Percentiles rank a stretch among this genome's conserved stretches.
Conservation (phyloP, 2,888 invertebrate species). For the Parelbella ahira region DNA sequence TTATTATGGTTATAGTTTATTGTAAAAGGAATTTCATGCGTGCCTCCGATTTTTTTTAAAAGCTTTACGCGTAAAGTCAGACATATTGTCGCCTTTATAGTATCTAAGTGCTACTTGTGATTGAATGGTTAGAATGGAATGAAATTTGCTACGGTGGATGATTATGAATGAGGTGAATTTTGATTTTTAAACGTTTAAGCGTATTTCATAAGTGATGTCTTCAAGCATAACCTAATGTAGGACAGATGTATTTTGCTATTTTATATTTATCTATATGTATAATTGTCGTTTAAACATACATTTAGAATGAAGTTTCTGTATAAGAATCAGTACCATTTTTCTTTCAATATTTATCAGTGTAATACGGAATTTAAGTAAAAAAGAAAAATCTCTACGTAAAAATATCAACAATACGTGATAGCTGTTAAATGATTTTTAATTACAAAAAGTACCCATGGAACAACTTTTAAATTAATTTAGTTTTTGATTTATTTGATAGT, state of each 20-base stretch:
- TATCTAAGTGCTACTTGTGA: constrained; percentile 54
- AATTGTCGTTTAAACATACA: too few relatives aligned
- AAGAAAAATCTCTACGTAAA: too few relatives aligned
- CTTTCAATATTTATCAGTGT: too few relatives aligned
- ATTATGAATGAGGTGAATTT: constrained; percentile 41
- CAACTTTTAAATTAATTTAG: too few relatives aligned
- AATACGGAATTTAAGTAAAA: too few relatives aligned
- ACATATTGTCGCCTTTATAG: constrained; percentile 50
- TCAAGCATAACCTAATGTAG: constrained; percentile 14
- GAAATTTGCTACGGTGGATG: constrained; percentile 63
- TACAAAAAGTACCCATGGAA: too few relatives aligned
- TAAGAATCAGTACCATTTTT: too few relatives aligned
- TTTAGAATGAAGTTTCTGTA: constrained; percentile 9
- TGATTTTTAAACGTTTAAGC: constrained; percentile 34
- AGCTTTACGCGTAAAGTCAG: constrained; percentile 42
- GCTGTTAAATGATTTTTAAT: too few relatives aligned
- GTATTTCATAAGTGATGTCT: constrained; percentile 24
- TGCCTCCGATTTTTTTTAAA: constrained; percentile 51
- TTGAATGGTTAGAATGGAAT: constrained; percentile 43
- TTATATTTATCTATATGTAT: too few relatives aligned
- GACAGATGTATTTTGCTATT: constrained; percentile 19
- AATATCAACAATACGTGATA: too few relatives aligned
- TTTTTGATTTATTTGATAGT: too few relatives aligned
- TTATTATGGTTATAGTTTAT: constrained; percentile 60
- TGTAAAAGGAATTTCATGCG: constrained; percentile 62